phyloP scores from a whole-genome alignment of 2,113 vertebrate genomes.

The Antennarius striatus region DNA sequence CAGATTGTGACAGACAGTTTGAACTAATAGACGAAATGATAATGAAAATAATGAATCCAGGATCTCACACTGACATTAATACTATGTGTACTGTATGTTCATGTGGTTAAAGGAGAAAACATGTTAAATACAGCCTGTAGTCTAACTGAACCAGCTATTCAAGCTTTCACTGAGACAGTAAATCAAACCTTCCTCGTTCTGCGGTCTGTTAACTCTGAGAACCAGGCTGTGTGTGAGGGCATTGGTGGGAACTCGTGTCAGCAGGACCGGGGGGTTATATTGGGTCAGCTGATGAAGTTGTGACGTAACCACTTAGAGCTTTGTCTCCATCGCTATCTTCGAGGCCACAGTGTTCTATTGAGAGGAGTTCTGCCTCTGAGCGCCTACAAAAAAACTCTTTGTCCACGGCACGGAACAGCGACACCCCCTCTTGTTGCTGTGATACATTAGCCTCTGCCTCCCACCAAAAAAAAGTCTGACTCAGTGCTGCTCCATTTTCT shows the following conservation, averaged over 20 bases:
- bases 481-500: constrained; percentile 13
- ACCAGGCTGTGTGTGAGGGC: not conserved
- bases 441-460: constrained; percentile 25
- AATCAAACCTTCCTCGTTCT: constrained; percentile 54
- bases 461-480: constrained; percentile 27
- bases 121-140: constrained; percentile 34
- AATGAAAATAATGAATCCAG: not conserved
- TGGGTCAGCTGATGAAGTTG: constrained; percentile 42
- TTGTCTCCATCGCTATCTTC: constrained; percentile 25
- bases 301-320: constrained; percentile 45
- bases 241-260: constrained; percentile 25
- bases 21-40: not conserved
- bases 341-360: constrained; percentile 18
- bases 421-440: constrained; percentile 3
- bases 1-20: not conserved
- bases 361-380: constrained; percentile 26
- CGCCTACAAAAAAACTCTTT: constrained; percentile 15
- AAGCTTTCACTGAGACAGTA: constrained; percentile 21
- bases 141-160: constrained; percentile 30
- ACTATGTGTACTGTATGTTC: constrained; percentile 11
- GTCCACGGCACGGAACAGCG: constrained; percentile 33
- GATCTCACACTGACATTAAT: not conserved
- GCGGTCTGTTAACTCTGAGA: not conserved
- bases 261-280: constrained; percentile 11
- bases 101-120: not conserved